A percentile compares a stretch with the other conserved stretches of the same genome.
phyloP scores from a whole-genome alignment of 2,113 vertebrate genomes.

The Myocastor coypus region DNA sequence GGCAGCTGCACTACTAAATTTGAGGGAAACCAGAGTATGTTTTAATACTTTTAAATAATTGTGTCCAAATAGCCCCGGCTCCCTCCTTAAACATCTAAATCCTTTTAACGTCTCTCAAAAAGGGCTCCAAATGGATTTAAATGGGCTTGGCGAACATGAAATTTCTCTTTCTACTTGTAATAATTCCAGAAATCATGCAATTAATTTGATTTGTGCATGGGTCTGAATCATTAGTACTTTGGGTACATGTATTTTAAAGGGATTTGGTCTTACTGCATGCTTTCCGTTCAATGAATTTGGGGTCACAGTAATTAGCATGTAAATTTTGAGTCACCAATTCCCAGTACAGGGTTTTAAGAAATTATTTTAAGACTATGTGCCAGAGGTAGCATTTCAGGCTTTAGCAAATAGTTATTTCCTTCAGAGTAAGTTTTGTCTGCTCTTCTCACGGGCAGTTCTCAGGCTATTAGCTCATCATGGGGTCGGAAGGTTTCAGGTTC shows the following conservation, averaged over 20 bases:
- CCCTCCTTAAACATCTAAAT: conserved; percentile 84
- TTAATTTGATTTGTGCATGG: conserved; percentile 85
- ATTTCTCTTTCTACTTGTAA: conserved; percentile 80
- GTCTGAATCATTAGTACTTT: conserved; percentile 84
- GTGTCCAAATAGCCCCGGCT: conserved; percentile 83
- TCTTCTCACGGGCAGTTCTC: fast-evolving
- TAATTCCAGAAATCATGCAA: conserved; percentile 85
- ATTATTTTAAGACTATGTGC: not conserved
- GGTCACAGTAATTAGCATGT: not conserved
- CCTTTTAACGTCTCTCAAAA: conserved; percentile 83
- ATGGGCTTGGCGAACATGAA: conserved; percentile 84
- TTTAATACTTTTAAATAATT: conserved; percentile 86
- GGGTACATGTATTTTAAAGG: conserved; percentile 77
- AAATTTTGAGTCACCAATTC: not conserved
- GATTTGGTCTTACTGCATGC: conserved; percentile 78
- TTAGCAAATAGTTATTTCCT: conserved; percentile 49
- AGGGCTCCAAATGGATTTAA: conserved; percentile 84
- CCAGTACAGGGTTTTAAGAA: not conserved
- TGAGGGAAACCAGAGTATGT: conserved; percentile 70
- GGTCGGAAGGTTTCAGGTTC: conserved; percentile 60
- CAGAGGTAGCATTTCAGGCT: conserved; percentile 52
- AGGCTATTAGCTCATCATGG: conserved; percentile 26
- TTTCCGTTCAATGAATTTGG: conserved; percentile 52
- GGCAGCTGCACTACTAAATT: conserved; percentile 62
- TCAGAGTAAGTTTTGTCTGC: conserved; percentile 41